Evolutionary conservation across 1,140 invertebrate species (phyloP), one percentile per base, ranked within the genome.

Genomic region (Saxidomus purpurata): DNA sequence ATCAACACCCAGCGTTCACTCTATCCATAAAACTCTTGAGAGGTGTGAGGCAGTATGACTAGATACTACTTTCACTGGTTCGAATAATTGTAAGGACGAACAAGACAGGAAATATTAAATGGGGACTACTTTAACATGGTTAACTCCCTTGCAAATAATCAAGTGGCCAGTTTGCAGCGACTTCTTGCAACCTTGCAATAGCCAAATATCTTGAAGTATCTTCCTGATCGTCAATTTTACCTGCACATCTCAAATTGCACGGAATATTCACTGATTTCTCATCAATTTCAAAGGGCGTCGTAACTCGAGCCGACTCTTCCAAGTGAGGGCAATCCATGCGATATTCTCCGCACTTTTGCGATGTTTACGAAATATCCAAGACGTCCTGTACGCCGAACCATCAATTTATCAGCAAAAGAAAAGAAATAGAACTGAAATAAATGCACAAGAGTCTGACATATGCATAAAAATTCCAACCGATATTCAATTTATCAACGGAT

Each of bases 291-390:
- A 80, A 83, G 69, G 90, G 90, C 71, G 90, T 81, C 86, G 88
- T 85, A n/a, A 91, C 74, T 76, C 71, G 61, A 49, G 85, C 90
- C 67, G 81, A 87, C 77, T 90, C 90, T 89, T 90, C 88, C 43
- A 91, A 81, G 85, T 91, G 90, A 81, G 90, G 90, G 76, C 90
- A 91, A 89, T 91, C 90, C 90, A 91, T 91, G 79, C 47, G 76
- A 79, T 40, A 22, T 55, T 52, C 34, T 31, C 40, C 38, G 22
- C 47, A n/a, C 11, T 34, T 1, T 79, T 40, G 6, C 6, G 11
- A 13, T 36, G n/a, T 49, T 0, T n/a, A 15, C 40, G 28, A 49
- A 76, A 31, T 34, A 52, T 47, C 43, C 38, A 1, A 47, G 3
- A 38, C 22, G 47, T 43, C n/a, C 9, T 28, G 25, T 17, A 49